Base-by-base conservation (phyloP, 2,888 invertebrate species). In the Clivina fossor region DNA sequence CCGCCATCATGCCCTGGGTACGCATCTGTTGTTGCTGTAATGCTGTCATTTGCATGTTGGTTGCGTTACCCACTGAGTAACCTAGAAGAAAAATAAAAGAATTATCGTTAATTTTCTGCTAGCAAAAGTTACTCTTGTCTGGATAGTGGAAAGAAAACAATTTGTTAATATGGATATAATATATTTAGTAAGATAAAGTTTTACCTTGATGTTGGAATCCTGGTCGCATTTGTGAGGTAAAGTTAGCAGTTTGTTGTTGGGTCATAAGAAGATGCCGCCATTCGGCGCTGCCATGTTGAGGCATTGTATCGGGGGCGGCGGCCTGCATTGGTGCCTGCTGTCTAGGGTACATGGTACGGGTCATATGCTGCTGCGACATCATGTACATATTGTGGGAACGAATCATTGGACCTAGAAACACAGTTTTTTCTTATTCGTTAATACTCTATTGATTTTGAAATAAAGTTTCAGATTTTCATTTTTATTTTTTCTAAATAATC, bases 231-330 rank as follows among this genome's bases (percentile, higher is more conserved):
- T 76, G 76, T 13, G 71, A 65, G 53, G 71, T 75, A 63, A 76
- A 77, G 47, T 64, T 66, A n/a, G 64, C 63, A 62, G 73, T 77
- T 60, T 80, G 79, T 61, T 79, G 80, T 62, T 76, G 75, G 15
- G 72, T 68, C 78, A 86, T 85, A 74, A 85, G 70, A 60, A 86
- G 71, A 65, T 85, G 85, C 61, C 85, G 79, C 80, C 80, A 80
- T 63, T 80, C 80, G 1, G 76, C 72, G 22, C 78, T 79, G 26
- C 79, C 80, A 44, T 71, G 71, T 57, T 73, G 74, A 15, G 68
- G 66, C 58, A 79, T 76, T 28, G 74, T 72, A 47, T 80, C 79
- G 58, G 75, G 74, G 41, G 79, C 79, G 22, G 80, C 77, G 61
- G 76, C 78, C n/a, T 80, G 79, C 70, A 81, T 80, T 13, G 82